Percentiles rank a stretch among this genome's conserved stretches.
These are phyloP conservation scores for Otus sunia DNA, from an alignment of 2,113 vertebrate genomes.

Conservation along the genomic window DNA sequence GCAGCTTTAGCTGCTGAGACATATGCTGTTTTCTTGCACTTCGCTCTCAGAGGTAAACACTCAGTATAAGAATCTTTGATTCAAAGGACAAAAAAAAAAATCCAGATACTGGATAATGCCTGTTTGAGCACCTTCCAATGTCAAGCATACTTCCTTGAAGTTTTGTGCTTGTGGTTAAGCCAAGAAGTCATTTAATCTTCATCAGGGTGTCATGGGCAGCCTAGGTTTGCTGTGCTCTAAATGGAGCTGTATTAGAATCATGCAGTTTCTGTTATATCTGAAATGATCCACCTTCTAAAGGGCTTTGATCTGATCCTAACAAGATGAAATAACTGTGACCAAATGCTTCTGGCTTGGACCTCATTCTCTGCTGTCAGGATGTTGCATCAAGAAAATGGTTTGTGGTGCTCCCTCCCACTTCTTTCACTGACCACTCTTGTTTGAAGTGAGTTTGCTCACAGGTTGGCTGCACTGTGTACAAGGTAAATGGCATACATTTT, in stretches of 20 bases:
- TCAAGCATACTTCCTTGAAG: fast-evolving
- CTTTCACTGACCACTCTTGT: background rate
- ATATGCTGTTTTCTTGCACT: background rate
- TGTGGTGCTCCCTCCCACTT: background rate
- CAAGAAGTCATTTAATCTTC: background rate
- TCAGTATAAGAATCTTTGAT: background rate
- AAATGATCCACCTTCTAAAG: background rate
- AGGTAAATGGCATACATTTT: background rate
- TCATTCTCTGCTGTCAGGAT: background rate
- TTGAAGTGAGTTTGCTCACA: background rate
- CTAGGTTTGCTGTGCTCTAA: background rate
- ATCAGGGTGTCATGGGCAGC: background rate
- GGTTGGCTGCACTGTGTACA: background rate
- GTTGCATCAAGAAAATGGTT: background rate
- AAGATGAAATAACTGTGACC: background rate
- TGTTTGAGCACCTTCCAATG: background rate
- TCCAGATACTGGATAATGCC: background rate
- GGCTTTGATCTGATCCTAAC: background rate
- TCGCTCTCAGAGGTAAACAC: background rate
- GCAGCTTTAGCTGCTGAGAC: background rate
- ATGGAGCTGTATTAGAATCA: background rate
- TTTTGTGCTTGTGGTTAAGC: background rate
- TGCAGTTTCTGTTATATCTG: background rate
- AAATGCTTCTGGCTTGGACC: background rate
- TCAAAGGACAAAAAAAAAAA: background rate